Evolutionary conservation across 2,797 vertebrate species (phyloP).

Genomic region (Siniperca obscura): DNA sequence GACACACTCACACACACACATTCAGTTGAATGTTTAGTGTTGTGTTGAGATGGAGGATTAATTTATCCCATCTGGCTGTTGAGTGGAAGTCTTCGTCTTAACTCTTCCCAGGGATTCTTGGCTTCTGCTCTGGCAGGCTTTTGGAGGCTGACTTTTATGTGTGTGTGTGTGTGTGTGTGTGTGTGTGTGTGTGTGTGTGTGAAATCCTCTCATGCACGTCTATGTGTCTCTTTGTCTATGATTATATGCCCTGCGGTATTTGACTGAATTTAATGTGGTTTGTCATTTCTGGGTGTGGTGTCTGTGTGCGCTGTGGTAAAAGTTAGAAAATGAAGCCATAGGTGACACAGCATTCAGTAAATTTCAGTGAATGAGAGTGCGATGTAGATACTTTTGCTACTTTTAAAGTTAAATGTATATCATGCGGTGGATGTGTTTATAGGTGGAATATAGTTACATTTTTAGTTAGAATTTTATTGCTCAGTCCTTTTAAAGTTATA

Average conservation of each 20-base stretch:
- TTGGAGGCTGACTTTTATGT: conserved; percentile 37
- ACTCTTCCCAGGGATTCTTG: conserved; percentile 74
- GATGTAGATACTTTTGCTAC: neutral
- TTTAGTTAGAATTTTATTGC: neutral
- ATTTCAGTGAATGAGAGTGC: neutral
- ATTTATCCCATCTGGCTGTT: conserved; percentile 78
- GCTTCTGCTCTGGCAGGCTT: conserved; percentile 63
- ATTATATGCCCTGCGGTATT: conserved; percentile 23
- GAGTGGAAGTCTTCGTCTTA: conserved; percentile 70
- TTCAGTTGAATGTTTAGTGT: conserved; percentile 60
- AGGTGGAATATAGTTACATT: neutral
- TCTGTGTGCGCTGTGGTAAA: conserved; percentile 9
- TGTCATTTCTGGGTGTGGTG: conserved; percentile 40
- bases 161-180: conserved; percentile 37
- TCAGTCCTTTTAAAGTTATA: too few species aligned
- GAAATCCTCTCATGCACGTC: conserved; percentile 29
- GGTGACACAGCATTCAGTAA: neutral
- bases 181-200: conserved; percentile 20
- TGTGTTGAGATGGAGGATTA: conserved; percentile 77
- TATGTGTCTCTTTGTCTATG: conserved; percentile 34
- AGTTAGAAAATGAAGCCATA: conserved; percentile 12
- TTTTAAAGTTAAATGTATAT: neutral
- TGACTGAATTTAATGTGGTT: conserved; percentile 20
- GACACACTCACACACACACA: conserved; percentile 26
- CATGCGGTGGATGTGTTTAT: conserved; percentile 3